Evolutionary conservation across 2,888 invertebrate genomes (phyloP).

Genomic region (Drosophila paramelanica): DNA sequence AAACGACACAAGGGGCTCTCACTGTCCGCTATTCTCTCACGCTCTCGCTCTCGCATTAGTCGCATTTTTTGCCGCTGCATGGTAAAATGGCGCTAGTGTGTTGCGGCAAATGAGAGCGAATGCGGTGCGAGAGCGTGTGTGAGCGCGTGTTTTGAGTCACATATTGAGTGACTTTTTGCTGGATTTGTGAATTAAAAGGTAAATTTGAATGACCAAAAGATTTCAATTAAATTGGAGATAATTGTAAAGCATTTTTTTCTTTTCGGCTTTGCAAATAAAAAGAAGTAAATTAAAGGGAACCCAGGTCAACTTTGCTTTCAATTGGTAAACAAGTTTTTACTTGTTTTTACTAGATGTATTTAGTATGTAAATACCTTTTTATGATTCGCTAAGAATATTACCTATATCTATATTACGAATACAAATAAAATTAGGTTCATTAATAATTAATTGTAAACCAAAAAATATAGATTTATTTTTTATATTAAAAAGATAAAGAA

Average conservation of each 20-base stretch:
- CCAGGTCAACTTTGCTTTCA: background rate
- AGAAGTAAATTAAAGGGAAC: too few species aligned
- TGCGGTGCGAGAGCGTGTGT: background rate
- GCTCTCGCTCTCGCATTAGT: conserved; percentile 45
- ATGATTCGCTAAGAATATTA: background rate
- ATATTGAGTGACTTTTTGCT: conserved; percentile 29
- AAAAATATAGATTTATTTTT: too few species aligned
- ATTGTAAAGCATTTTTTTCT: background rate
- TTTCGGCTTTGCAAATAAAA: too few species aligned
- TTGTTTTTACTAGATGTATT: too few species aligned
- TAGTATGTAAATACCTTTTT: background rate
- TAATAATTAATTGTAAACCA: too few species aligned
- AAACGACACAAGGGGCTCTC: conserved; percentile 14
- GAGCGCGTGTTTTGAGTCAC: conserved; percentile 34
- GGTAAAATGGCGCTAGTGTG: conserved; percentile 59
- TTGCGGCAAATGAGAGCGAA: conserved; percentile 15
- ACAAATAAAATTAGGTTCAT: too few species aligned
- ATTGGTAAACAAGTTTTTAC: too few species aligned
- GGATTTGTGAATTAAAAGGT: conserved; percentile 24
- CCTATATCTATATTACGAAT: too few species aligned
- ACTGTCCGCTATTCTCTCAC: conserved; percentile 5
- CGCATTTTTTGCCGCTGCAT: conserved; percentile 44
- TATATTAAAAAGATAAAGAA: too few species aligned
- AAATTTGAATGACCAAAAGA: conserved; percentile 9
- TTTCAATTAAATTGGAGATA: conserved; percentile 3